These are phyloP conservation scores for Rhinatrema bivittatum DNA, from an alignment of 2,797 vertebrate genomes.

Conservation along the genomic window DNA sequence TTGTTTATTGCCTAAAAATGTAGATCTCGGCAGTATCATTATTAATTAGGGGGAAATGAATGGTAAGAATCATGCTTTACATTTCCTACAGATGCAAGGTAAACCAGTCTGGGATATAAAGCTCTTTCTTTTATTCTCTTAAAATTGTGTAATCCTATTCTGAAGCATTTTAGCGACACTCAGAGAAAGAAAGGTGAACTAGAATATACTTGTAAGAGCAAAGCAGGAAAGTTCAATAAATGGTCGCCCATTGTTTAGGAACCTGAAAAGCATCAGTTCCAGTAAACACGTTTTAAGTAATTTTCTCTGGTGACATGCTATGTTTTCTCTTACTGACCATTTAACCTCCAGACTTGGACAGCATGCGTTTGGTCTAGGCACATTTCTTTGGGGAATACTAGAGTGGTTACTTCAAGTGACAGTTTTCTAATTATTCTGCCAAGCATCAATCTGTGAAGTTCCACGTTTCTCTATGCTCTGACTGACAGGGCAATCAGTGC, in stretches of 20 bases:
- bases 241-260: conserved; percentile 19
- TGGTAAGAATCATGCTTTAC: no score
- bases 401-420: conserved; percentile 86
- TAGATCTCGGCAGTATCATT: no score
- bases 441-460: conserved; percentile 90
- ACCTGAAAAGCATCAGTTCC: conserved; percentile 31
- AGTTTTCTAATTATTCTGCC: conserved; percentile 99
- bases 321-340: conserved; percentile 70
- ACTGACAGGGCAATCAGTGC: conserved; percentile 93
- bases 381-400: conserved; percentile 72
- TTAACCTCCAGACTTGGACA: conserved; percentile 56
- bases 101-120: no score
- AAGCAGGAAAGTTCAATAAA: conserved; percentile 26
- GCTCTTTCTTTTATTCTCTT: no score
- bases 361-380: conserved; percentile 39
- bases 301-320: conserved; percentile 50
- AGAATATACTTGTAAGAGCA: conserved; percentile 17
- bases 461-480: conserved; percentile 68
- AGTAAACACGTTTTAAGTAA: conserved; percentile 32
- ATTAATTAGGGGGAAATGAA: no score
- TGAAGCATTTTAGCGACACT: no score
- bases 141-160: no score
- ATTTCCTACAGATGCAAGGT: no score
- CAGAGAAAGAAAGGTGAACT: neutral
- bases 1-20: no score